Percentiles rank a stretch among this genome's conserved stretches.
phyloP scores from a whole-genome alignment of 2,888 invertebrate species.

The Petrolisthes manimaculis region DNA sequence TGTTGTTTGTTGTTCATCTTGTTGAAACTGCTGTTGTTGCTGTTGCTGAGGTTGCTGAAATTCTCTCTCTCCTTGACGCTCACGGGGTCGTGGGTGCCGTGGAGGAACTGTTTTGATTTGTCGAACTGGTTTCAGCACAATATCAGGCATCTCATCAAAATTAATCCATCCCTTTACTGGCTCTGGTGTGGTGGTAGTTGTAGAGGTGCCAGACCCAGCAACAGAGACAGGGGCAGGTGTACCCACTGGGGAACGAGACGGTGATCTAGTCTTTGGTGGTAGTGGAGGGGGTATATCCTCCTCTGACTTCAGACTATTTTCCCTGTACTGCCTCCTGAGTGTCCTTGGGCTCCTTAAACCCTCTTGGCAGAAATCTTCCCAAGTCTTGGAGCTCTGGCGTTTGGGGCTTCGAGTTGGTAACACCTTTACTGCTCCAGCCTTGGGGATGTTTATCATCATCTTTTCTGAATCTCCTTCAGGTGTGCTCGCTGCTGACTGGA shows the following conservation, averaged over 20 bases:
- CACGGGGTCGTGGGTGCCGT: conserved; percentile 27
- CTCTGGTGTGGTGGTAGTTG: conserved; percentile 65
- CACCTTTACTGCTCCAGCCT: conserved; percentile 60
- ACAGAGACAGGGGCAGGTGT: conserved; percentile 67
- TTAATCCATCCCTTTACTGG: conserved; percentile 81
- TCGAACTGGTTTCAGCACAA: conserved; percentile 62
- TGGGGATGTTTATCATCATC: conserved; percentile 62
- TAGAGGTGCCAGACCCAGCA: conserved; percentile 44
- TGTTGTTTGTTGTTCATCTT: conserved; percentile 2
- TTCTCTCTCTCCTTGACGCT: conserved; percentile 2
- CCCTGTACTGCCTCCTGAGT: conserved; percentile 67
- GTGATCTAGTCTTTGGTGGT: conserved; percentile 66
- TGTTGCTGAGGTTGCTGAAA: background rate
- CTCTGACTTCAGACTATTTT: conserved; percentile 59
- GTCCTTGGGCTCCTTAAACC: conserved; percentile 73
- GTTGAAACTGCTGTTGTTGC: too few species aligned
- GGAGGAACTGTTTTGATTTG: conserved; percentile 63
- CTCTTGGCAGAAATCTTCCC: conserved; percentile 71
- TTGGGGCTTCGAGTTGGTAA: conserved; percentile 71
- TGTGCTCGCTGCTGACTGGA: conserved; percentile 69
- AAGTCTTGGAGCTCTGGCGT: conserved; percentile 72
- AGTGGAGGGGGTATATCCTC: conserved; percentile 66
- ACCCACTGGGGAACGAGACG: conserved; percentile 43
- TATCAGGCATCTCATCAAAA: conserved; percentile 86
- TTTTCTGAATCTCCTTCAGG: conserved; percentile 43